These are phyloP conservation scores for Eudemis profundana DNA, from an alignment of 2,888 invertebrate species.

Conservation along the genomic window DNA sequence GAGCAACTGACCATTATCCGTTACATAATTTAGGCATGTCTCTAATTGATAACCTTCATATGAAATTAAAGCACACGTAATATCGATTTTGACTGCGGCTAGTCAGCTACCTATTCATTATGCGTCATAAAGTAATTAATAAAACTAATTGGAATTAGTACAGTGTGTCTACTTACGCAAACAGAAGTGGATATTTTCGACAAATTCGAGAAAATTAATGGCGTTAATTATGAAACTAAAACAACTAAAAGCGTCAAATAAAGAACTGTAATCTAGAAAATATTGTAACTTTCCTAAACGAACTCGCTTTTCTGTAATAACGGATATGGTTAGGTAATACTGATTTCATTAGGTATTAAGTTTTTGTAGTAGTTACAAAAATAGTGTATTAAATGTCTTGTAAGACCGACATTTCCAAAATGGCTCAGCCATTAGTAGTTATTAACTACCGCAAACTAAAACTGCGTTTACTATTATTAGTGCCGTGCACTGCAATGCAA, in stretches of 20 bases:
- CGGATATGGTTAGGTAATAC: not conserved
- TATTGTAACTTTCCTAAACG: constrained; percentile 4
- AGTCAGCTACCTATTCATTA: constrained; percentile 37
- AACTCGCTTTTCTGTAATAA: not conserved
- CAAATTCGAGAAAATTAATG: not conserved
- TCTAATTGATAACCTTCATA: constrained; percentile 41
- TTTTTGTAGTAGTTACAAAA: constrained; percentile 13
- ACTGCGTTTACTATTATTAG: constrained; percentile 21
- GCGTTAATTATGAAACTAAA: not conserved
- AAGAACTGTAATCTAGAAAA: not conserved
- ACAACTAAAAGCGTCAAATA: not conserved
- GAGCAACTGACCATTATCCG: constrained; percentile 13
- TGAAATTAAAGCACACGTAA: constrained; percentile 30
- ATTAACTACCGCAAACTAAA: constrained; percentile 23
- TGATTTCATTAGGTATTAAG: constrained; percentile 1
- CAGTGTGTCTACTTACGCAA: constrained; percentile 22
- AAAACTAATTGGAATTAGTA: constrained; percentile 36
- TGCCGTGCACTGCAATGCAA: constrained; percentile 20
- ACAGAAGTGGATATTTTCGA: constrained; percentile 2
- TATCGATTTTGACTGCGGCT: constrained; percentile 29
- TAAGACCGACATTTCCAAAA: constrained; percentile 11
- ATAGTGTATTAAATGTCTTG: constrained; percentile 5
- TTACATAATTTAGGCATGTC: constrained; percentile 38
- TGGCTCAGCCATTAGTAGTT: constrained; percentile 1
- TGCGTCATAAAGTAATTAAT: constrained; percentile 37